Evolutionary conservation across 64 coral and sea anemone species (phyloP).

Genomic region (Catalaphyllia jardinei): DNA sequence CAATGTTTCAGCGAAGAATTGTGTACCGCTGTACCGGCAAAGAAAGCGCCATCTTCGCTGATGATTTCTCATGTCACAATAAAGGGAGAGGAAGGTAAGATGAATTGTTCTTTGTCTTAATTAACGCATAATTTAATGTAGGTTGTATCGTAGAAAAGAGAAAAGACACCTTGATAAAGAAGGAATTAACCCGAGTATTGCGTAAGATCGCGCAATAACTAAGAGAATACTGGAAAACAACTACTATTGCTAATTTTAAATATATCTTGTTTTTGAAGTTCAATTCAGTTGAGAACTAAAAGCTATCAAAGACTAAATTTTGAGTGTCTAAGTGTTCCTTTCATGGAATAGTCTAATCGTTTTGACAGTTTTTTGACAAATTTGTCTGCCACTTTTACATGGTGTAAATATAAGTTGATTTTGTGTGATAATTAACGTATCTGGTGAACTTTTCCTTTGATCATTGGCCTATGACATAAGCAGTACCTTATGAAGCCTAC

Average conservation of each 20-base stretch:
- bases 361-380: neutral
- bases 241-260: neutral
- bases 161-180: neutral
- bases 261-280: neutral
- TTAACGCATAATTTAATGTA: neutral
- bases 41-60: conserved; percentile 89
- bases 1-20: conserved; percentile 95
- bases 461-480: neutral
- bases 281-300: neutral
- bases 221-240: neutral
- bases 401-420: neutral
- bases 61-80: conserved; percentile 96
- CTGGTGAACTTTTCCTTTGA: neutral
- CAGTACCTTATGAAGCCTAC: no score
- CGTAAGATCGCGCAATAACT: neutral
- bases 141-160: neutral
- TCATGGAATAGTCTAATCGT: neutral
- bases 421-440: neutral
- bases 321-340: neutral
- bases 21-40: conserved; percentile 83
- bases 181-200: neutral
- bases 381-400: neutral
- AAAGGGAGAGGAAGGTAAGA: conserved; percentile 85
- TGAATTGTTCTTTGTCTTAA: neutral
- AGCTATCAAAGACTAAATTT: neutral